Conservation (phyloP, 2,888 invertebrate species). For the Tromatobia lineatoria region DNA sequence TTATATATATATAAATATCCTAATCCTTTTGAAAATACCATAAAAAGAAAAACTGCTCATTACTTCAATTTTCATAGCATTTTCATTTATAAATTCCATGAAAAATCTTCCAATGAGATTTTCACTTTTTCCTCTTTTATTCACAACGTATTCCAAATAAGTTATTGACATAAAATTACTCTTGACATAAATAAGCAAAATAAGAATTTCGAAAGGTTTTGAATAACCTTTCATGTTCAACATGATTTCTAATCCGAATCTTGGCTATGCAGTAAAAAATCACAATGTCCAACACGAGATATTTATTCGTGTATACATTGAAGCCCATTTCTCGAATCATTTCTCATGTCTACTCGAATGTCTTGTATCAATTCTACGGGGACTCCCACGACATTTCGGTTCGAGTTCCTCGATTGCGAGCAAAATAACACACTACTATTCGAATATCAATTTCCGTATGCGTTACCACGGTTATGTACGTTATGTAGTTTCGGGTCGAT, state of each 20-base stretch:
- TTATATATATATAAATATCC: too few species aligned
- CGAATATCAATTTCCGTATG: slow-evolving; percentile 71
- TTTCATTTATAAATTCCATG: too few species aligned
- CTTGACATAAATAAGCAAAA: too few species aligned
- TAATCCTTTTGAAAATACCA: too few species aligned
- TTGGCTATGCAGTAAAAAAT: not conserved
- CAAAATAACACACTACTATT: slow-evolving; percentile 12
- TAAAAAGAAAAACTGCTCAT: too few species aligned
- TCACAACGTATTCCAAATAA: too few species aligned
- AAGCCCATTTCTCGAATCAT: not conserved
- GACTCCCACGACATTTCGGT: slow-evolving; percentile 36
- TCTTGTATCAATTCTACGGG: not conserved
- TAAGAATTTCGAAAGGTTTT: not conserved
- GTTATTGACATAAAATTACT: too few species aligned
- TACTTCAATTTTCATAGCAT: too few species aligned
- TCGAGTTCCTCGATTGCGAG: slow-evolving; percentile 4
- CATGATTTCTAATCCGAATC: slow-evolving; percentile 14
- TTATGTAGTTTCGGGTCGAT: slow-evolving; percentile 25
- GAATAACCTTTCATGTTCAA: not conserved
- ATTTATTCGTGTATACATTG: not conserved
- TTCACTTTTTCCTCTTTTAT: too few species aligned
- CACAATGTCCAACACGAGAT: not conserved
- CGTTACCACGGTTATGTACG: not conserved
- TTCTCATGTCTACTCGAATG: not conserved
- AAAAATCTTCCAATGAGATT: too few species aligned